phyloP scores from a whole-genome alignment of 2,797 vertebrate species.

The Molothrus aeneus region DNA sequence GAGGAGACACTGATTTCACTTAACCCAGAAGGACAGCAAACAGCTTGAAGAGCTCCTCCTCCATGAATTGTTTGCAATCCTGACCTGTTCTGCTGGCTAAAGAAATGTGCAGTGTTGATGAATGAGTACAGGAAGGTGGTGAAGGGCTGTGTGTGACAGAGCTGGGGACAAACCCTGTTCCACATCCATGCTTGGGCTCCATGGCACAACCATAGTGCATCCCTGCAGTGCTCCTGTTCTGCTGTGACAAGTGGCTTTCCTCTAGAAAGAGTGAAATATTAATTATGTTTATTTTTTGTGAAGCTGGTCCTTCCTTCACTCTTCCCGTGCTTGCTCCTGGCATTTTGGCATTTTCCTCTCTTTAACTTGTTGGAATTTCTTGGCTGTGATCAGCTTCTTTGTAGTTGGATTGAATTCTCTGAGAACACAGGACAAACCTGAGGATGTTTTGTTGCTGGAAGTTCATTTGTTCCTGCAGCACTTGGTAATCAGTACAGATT shows the following conservation, averaged over 20 bases:
- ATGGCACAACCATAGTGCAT: conserved; percentile 61
- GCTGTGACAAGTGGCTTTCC: conserved; percentile 5
- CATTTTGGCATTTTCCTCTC: background rate
- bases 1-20: background rate
- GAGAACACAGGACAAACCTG: background rate
- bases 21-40: background rate
- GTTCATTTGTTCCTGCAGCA: background rate
- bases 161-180: background rate
- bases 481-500: background rate
- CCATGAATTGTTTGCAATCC: background rate
- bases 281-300: background rate
- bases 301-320: background rate
- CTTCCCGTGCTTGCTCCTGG: background rate
- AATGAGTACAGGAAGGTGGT: background rate
- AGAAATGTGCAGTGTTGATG: background rate
- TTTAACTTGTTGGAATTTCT: background rate
- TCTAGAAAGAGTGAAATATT: background rate
- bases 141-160: background rate
- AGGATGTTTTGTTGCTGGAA: background rate
- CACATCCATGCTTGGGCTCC: background rate
- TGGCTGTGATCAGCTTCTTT: background rate
- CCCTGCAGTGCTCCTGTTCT: conserved; percentile 37
- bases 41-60: background rate
- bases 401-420: background rate
- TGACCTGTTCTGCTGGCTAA: background rate